A percentile compares a stretch with the other conserved stretches of the same genome.
Conservation (phyloP, 2,113 vertebrate species). For the Hoplias malabaricus region DNA sequence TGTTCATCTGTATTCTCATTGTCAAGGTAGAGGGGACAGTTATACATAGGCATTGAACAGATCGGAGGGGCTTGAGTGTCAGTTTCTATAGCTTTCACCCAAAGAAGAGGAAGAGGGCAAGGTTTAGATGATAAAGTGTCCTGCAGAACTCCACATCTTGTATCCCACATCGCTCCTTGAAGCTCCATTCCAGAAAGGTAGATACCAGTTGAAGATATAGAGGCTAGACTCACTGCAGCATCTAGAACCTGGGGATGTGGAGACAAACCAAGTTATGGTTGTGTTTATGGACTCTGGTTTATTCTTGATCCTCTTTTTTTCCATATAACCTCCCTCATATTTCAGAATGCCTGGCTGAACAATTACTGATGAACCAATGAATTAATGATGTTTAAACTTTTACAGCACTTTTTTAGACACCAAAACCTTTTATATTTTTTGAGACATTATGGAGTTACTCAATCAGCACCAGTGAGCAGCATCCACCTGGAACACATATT, state of each 20-base stretch:
- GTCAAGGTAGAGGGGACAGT: constrained; percentile 73
- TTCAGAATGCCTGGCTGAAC: too few species aligned
- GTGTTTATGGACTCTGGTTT: too few species aligned
- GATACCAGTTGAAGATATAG: constrained; percentile 53
- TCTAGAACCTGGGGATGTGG: constrained; percentile 59
- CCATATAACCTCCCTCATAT: too few species aligned
- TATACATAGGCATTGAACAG: constrained; percentile 39
- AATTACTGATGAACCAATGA: too few species aligned
- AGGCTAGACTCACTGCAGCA: background rate
- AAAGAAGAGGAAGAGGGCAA: constrained; percentile 66
- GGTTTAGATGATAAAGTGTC: constrained; percentile 60
- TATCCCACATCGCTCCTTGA: constrained; percentile 77
- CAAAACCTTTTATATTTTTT: too few species aligned
- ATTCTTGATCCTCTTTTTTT: too few species aligned
- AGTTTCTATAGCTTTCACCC: constrained; percentile 47
- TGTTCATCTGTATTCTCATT: constrained; percentile 9
- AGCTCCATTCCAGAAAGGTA: constrained; percentile 78
- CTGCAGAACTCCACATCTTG: constrained; percentile 55
- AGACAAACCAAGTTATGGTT: background rate
- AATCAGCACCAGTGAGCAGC: too few species aligned
- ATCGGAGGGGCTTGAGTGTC: background rate
- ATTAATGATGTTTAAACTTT: too few species aligned
- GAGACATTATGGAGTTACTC: too few species aligned
- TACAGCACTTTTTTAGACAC: too few species aligned
- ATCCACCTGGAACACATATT: too few species aligned